Evolutionary conservation across 2,797 vertebrate genomes (phyloP), one percentile per base, ranked within the genome.

Genomic region (Tinamus major): DNA sequence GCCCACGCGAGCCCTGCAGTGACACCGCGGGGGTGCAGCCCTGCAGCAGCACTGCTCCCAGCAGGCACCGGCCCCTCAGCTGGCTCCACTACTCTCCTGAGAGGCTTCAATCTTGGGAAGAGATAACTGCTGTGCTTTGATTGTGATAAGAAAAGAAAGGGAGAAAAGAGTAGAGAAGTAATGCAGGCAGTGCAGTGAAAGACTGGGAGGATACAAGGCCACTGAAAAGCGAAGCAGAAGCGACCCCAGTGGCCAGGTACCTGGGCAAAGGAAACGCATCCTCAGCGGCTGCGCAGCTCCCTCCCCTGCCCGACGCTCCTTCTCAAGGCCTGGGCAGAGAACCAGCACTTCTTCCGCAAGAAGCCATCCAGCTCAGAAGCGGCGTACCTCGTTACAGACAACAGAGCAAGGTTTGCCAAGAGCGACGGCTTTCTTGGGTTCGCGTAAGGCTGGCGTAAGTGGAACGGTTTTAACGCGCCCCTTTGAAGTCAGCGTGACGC

Each of bases 371-470:
- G 62, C 44, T 88, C 59, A 80, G 29, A 90, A 91, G 74, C 56
- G 41, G 77, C 48, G 49, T 64, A 89, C 24, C 42, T 86, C 84
- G 79, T 86, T 79, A 94, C 0, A 2, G 90, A 94, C 86, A 70
- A 65, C 59, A 81, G 81, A 95, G 85, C 83, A 84, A 74, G 87
- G 89, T 95, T 87, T 90, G 77, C 93, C 82, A 92, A 24, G 83
- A 94, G 85, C 68, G 1, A 1, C 18, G 33, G 67, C 74, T 71
- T 92, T 69, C 82, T 69, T 41, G 79, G 67, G 63, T 93, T 91
- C 86, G 35, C 64, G 61, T 21, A 77, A 79, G 94, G 93, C 82
- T 64, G 89, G 89, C 93, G 84, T 39, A 89, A 88, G 83, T 77
- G 74, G 89, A 95, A 88, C 48, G 70, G 79, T 88, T 94, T 94